These are phyloP conservation scores for Tinamus major DNA, from an alignment of 2,797 vertebrate species.

Conservation along the genomic window DNA sequence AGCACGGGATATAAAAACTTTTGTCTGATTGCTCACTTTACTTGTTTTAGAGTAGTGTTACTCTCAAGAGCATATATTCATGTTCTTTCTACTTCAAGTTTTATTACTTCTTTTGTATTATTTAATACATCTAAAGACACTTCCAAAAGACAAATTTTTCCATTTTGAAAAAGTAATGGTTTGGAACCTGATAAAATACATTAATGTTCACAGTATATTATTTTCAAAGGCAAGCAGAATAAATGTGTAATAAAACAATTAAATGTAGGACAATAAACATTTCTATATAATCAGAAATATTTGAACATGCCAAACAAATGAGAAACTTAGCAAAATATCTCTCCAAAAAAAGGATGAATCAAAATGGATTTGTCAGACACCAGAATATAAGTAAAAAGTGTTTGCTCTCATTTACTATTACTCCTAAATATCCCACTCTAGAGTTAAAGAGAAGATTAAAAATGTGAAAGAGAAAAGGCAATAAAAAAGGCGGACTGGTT, in stretches of 20 bases:
- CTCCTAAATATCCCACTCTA: conserved; percentile 29
- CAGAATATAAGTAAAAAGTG: not conserved
- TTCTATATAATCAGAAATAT: conserved; percentile 11
- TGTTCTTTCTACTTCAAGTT: conserved; percentile 88
- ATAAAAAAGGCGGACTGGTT: conserved; percentile 30
- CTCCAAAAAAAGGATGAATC: conserved; percentile 40
- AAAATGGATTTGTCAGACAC: conserved; percentile 32
- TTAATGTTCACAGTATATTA: conserved; percentile 66
- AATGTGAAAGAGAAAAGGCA: conserved; percentile 37
- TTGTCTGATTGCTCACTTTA: conserved; percentile 86
- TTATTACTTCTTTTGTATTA: conserved; percentile 93
- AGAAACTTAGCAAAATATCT: conserved; percentile 63
- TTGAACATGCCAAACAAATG: conserved; percentile 50
- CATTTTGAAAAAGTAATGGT: conserved; percentile 91
- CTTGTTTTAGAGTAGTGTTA: conserved; percentile 78
- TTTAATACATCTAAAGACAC: conserved; percentile 91
- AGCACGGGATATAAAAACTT: conserved; percentile 83
- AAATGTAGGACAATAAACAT: conserved; percentile 61
- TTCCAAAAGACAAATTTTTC: conserved; percentile 93
- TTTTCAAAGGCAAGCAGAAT: conserved; percentile 66
- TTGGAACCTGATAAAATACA: conserved; percentile 79
- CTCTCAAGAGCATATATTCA: conserved; percentile 87
- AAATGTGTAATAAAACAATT: conserved; percentile 74
- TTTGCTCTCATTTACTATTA: conserved; percentile 37
- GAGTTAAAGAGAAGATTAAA: conserved; percentile 48